Evolutionary conservation across 2,113 vertebrate genomes (phyloP).

Genomic region (Paraplagusia blochii): DNA sequence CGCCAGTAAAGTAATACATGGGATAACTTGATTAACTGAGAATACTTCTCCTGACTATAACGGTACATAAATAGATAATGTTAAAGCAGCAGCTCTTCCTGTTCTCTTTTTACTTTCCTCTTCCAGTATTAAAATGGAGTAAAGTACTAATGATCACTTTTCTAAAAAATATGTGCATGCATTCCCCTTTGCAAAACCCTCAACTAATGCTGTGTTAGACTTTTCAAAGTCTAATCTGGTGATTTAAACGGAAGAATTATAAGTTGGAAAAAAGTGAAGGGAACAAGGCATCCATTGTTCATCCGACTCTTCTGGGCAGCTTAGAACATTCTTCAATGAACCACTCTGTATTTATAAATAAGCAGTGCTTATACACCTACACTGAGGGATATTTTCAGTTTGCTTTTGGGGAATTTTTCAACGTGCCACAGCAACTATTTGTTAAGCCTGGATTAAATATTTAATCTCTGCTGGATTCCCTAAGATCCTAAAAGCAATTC

Average conservation of each 20-base stretch:
- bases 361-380: slow-evolving; percentile 31
- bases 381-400: slow-evolving; percentile 26
- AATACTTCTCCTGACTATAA: no score
- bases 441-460: slow-evolving; percentile 45
- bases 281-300: slow-evolving; percentile 76
- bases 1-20: no score
- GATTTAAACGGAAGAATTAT: slow-evolving; percentile 53
- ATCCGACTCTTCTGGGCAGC: slow-evolving; percentile 56
- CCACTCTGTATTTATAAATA: no score
- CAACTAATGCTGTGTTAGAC: background rate
- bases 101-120: no score
- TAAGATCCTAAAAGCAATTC: slow-evolving; percentile 18
- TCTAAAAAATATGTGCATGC: background rate
- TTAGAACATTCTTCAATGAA: slow-evolving; percentile 71
- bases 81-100: no score
- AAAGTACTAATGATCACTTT: no score
- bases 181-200: background rate
- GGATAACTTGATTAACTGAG: no score
- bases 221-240: slow-evolving; percentile 31
- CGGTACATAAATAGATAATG: no score
- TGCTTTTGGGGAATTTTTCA: slow-evolving; percentile 34
- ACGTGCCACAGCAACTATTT: slow-evolving; percentile 41
- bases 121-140: no score
- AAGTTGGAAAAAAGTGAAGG: slow-evolving; percentile 34
- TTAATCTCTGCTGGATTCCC: slow-evolving; percentile 58